phyloP scores from a whole-genome alignment of 2,113 vertebrate species.

The Indicator indicator region DNA sequence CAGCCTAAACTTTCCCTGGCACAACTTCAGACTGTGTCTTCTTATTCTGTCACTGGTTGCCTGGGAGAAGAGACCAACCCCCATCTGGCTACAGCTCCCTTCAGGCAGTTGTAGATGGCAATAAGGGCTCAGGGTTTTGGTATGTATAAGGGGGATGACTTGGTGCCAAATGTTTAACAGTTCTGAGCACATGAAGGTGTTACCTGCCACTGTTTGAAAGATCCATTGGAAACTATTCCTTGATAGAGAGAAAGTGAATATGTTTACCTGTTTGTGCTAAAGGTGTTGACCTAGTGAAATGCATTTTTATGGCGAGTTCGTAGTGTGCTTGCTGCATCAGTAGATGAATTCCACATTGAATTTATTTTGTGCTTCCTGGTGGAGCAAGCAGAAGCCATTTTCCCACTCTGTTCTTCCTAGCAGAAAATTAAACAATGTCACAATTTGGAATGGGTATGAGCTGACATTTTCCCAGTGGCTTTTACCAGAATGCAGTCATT shows the following conservation, averaged over 20 bases:
- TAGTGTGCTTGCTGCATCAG: not conserved
- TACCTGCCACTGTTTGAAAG: not conserved
- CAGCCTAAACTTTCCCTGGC: no score
- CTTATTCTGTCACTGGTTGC: no score
- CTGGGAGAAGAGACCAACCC: no score
- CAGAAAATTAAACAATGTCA: conserved; percentile 67
- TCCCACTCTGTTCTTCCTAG: conserved; percentile 43
- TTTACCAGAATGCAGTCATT: conserved; percentile 2
- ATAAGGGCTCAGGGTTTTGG: not conserved
- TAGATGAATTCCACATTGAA: conserved; percentile 9
- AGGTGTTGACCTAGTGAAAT: conserved; percentile 11
- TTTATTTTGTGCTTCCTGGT: conserved; percentile 49
- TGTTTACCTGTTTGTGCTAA: not conserved
- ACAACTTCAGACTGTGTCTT: no score
- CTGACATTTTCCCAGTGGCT: conserved; percentile 21
- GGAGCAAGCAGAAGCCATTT: conserved; percentile 25
- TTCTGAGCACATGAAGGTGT: not conserved
- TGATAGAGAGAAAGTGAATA: not conserved
- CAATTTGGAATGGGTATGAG: conserved; percentile 12
- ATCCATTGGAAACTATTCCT: not conserved
- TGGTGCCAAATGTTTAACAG: not conserved
- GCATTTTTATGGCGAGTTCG: not conserved
- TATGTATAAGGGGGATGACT: not conserved
- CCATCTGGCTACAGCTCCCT: no score
- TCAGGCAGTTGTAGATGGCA: no score